A percentile compares a stretch with the other conserved stretches of the same genome.
Evolutionary conservation across 2,113 vertebrate genomes (phyloP).

Genomic region (Cyanistes caeruleus): DNA sequence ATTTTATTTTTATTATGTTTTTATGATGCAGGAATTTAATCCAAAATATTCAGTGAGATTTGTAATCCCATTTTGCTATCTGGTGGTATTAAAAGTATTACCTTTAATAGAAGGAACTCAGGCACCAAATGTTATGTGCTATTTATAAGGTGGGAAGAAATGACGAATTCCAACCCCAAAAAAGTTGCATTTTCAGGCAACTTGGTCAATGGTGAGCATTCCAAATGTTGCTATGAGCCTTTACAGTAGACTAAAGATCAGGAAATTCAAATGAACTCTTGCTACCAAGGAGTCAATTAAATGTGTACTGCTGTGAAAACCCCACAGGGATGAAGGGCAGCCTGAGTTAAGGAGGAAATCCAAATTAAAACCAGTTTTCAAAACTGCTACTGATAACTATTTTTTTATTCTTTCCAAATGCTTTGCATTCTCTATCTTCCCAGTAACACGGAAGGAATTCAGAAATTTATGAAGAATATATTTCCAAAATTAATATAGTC

Average conservation of each 20-base stretch:
- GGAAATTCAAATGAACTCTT: not conserved
- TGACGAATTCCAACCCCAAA: not conserved
- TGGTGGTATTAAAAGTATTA: not conserved
- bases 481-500: not conserved
- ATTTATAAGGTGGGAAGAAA: not conserved
- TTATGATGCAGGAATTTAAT: slow-evolving; percentile 14
- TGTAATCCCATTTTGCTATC: not conserved
- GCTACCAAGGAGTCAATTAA: not conserved
- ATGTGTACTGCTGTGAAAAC: not conserved
- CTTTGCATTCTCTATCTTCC: not conserved
- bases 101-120: not conserved
- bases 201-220: not conserved
- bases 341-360: not conserved
- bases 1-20: slow-evolving; percentile 13
- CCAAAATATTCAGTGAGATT: not conserved
- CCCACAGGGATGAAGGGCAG: not conserved
- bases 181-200: not conserved
- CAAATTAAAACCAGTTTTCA: not conserved
- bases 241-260: not conserved
- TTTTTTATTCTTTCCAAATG: not conserved
- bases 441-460: not conserved
- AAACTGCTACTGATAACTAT: not conserved
- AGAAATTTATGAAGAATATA: not conserved
- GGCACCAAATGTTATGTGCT: not conserved
- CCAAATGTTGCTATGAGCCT: not conserved